Percentiles rank a stretch among this genome's conserved stretches.
Conservation (phyloP, 2,113 vertebrate species). For the Hyaena hyaena region DNA sequence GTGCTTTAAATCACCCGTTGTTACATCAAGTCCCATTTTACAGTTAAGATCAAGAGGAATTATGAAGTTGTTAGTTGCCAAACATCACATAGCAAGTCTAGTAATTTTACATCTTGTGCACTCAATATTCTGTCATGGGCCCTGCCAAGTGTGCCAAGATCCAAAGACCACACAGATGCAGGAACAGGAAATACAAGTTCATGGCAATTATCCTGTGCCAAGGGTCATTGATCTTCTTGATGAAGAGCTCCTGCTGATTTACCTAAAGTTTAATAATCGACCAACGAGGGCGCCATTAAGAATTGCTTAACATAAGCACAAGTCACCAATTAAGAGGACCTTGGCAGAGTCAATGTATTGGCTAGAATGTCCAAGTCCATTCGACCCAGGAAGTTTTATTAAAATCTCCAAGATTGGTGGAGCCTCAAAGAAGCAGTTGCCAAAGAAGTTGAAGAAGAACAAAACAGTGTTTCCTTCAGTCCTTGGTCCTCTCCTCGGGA, state of each 20-base stretch:
- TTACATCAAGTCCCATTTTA: slow-evolving; percentile 16
- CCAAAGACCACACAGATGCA: not conserved
- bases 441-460: not conserved
- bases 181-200: slow-evolving; percentile 52
- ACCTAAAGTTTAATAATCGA: slow-evolving; percentile 61
- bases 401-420: slow-evolving; percentile 43
- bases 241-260: slow-evolving; percentile 64
- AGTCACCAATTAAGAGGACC: slow-evolving; percentile 18
- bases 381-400: slow-evolving; percentile 42
- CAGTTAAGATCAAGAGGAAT: slow-evolving; percentile 12
- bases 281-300: slow-evolving; percentile 48
- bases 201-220: slow-evolving; percentile 45
- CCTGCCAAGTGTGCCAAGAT: not conserved
- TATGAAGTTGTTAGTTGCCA: slow-evolving; percentile 1
- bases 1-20: not conserved
- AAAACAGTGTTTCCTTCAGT: not conserved
- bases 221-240: slow-evolving; percentile 47
- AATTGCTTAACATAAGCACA: slow-evolving; percentile 48
- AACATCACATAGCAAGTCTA: slow-evolving; percentile 4
- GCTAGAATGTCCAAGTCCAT: not conserved
- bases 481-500: not conserved
- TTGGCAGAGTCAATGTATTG: not conserved
- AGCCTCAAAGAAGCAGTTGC: slow-evolving; percentile 35
- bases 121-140: not conserved
- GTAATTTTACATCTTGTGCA: not conserved